These are phyloP conservation scores for Sminthurides aquaticus DNA, from an alignment of 2,888 invertebrate species.

Conservation along the genomic window DNA sequence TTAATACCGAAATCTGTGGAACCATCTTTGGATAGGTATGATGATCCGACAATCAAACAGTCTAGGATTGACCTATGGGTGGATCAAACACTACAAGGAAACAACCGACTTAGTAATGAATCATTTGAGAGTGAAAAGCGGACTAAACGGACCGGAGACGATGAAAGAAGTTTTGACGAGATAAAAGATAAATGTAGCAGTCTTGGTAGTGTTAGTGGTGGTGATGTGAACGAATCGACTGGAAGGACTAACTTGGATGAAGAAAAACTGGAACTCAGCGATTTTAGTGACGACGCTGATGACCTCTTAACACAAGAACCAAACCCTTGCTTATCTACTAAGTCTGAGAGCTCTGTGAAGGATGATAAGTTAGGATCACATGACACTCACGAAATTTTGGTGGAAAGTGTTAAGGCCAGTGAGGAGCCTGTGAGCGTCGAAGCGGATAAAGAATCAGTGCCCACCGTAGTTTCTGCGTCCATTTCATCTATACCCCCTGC, in stretches of 20 bases:
- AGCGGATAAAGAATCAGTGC: slow-evolving; percentile 14
- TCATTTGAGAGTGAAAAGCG: slow-evolving; percentile 20
- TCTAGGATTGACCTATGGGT: slow-evolving; percentile 41
- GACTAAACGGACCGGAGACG: slow-evolving; percentile 4
- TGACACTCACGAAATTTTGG: not conserved
- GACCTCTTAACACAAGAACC: slow-evolving; percentile 27
- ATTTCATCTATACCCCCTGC: not conserved
- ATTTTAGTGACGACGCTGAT: slow-evolving; percentile 43
- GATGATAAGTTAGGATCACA: not conserved
- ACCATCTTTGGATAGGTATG: slow-evolving; percentile 39
- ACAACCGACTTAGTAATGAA: slow-evolving; percentile 14
- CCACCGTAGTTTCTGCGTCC: not conserved
- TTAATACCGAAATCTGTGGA: slow-evolving; percentile 32
- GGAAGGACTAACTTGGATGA: slow-evolving; percentile 6
- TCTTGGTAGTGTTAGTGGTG: slow-evolving; percentile 13
- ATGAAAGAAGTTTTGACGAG: slow-evolving; percentile 17
- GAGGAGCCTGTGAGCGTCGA: not conserved
- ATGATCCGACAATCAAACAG: slow-evolving; percentile 36
- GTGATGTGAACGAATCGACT: slow-evolving; percentile 10
- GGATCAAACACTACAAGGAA: slow-evolving; percentile 37
- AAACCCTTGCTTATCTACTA: slow-evolving; percentile 9
- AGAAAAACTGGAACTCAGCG: slow-evolving; percentile 34
- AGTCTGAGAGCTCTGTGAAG: not conserved
- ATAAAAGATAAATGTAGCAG: slow-evolving; percentile 21
- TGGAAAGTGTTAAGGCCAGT: not conserved